Conservation (phyloP, 1,140 invertebrate genomes). For the Melanaphis sacchari region DNA sequence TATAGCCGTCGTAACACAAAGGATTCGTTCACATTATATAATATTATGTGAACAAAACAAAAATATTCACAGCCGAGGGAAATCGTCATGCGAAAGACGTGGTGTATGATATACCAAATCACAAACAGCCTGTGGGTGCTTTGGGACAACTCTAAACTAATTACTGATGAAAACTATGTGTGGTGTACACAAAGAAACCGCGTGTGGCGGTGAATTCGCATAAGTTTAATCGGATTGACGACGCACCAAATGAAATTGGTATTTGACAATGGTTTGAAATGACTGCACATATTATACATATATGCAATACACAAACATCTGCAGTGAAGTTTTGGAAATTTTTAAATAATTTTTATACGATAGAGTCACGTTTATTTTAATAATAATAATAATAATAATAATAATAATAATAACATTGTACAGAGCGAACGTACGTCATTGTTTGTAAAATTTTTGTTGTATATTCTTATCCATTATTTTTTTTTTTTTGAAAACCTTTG, state of each 20-base stretch:
- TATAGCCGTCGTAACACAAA: neutral
- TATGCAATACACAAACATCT: neutral
- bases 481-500: no score
- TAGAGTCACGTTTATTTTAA: neutral
- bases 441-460: neutral
- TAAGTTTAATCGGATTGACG: constrained; percentile 29
- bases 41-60: neutral
- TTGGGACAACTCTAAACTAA: constrained; percentile 21
- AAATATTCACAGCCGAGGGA: neutral
- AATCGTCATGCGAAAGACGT: neutral
- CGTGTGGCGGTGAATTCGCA: neutral
- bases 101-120: neutral
- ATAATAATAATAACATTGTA: neutral
- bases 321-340: neutral
- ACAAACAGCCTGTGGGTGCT: neutral
- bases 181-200: neutral
- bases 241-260: constrained; percentile 9
- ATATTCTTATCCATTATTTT: neutral
- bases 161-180: constrained; percentile 8
- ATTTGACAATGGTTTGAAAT: constrained; percentile 11
- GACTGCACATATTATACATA: neutral
- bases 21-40: neutral
- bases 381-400: neutral
- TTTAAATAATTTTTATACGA: neutral
- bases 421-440: neutral